Conservation (phyloP, 2,113 vertebrate genomes). For the Emydura subglobosa region DNA sequence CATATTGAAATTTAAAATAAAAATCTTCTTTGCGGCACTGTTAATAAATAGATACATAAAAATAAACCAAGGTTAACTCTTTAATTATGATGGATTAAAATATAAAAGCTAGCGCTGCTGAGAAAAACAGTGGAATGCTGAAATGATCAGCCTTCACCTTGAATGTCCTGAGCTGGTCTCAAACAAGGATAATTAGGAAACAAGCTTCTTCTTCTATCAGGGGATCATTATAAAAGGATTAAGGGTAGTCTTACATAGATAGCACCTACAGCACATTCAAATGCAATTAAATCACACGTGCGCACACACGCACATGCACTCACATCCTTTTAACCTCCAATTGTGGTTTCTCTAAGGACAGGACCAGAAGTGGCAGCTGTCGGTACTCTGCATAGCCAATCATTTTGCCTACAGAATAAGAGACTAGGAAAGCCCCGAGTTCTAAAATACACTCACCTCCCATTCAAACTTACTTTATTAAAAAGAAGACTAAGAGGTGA, state of each 20-base stretch:
- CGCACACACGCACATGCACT: not conserved
- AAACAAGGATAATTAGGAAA: not conserved
- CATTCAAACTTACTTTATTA: not conserved
- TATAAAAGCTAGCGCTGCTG: not conserved
- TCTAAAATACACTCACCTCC: not conserved
- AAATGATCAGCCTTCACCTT: not conserved
- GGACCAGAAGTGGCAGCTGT: not conserved
- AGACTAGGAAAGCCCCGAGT: not conserved
- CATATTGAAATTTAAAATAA: not conserved
- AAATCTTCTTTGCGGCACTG: not conserved
- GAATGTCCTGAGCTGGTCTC: not conserved
- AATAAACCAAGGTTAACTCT: not conserved
- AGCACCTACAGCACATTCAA: not conserved
- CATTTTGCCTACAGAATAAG: not conserved
- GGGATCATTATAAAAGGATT: not conserved
- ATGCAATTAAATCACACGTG: not conserved
- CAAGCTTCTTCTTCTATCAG: not conserved
- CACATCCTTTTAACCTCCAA: not conserved
- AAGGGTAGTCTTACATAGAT: not conserved
- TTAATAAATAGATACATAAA: constrained; percentile 1
- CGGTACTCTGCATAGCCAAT: not conserved
- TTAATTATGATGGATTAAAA: not conserved
- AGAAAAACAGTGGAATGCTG: not conserved
- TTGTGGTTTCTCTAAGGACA: not conserved
- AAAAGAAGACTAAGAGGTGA: not conserved